These are phyloP conservation scores for Myrmecobius fasciatus DNA, from an alignment of 2,113 vertebrate species.

Conservation along the genomic window DNA sequence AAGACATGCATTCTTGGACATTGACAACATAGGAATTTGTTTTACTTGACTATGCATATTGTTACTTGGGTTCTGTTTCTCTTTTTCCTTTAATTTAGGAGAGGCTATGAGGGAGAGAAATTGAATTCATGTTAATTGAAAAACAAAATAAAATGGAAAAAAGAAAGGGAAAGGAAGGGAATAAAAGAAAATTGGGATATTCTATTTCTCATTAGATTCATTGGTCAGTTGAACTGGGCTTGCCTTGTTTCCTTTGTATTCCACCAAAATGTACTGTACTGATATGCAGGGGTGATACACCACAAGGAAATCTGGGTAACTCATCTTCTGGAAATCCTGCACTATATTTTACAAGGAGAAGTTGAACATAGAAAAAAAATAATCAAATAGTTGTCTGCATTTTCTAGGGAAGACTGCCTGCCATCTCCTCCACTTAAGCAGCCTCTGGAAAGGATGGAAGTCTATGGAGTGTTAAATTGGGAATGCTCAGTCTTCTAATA, in stretches of 20 bases:
- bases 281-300: background rate
- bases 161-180: background rate
- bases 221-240: background rate
- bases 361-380: background rate
- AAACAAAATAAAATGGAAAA: background rate
- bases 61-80: background rate
- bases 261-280: background rate
- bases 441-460: background rate
- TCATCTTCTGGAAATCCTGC: background rate
- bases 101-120: background rate
- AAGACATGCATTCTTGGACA: background rate
- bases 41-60: background rate
- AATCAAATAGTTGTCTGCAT: background rate
- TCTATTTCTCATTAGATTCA: background rate
- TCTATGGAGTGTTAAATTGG: slow-evolving; percentile 2
- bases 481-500: background rate
- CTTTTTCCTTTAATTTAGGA: background rate
- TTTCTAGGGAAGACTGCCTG: background rate
- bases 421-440: background rate
- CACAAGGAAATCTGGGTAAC: background rate
- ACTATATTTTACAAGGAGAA: background rate
- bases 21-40: background rate
- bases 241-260: background rate
- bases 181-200: background rate
- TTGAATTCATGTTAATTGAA: background rate